phyloP scores from a whole-genome alignment of 2,797 vertebrate genomes.

The Helarctos malayanus region DNA sequence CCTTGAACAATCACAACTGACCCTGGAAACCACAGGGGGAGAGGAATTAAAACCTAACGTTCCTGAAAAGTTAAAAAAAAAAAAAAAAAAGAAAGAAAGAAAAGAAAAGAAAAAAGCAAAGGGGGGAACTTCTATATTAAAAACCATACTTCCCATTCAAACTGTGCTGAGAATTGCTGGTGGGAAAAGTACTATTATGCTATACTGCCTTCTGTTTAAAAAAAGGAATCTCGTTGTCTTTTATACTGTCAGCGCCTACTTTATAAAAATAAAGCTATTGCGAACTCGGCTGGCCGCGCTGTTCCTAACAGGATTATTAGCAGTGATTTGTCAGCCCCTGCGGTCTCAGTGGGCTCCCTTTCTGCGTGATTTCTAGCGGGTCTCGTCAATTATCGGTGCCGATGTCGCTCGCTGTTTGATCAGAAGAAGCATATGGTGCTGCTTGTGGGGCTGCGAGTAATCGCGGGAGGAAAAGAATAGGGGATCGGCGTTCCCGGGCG shows the following conservation, averaged over 20 bases:
- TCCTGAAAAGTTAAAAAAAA: conserved; percentile 40
- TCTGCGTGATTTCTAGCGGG: conserved; percentile 93
- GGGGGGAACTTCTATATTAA: background rate
- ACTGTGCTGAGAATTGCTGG: conserved; percentile 60
- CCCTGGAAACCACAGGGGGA: background rate
- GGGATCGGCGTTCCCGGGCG: conserved; percentile 79
- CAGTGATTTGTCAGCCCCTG: conserved; percentile 91
- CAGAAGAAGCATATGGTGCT: conserved; percentile 92
- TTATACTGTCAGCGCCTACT: conserved; percentile 87
- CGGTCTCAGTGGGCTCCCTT: conserved; percentile 92
- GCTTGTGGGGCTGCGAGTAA: conserved; percentile 88
- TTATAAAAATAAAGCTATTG: conserved; percentile 89
- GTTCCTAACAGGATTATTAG: conserved; percentile 92
- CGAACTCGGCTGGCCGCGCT: conserved; percentile 87
- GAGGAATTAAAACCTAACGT: conserved; percentile 44
- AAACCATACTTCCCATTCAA: conserved; percentile 45
- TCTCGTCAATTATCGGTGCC: conserved; percentile 93
- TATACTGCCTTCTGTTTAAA: conserved; percentile 67
- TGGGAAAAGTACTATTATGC: conserved; percentile 69
- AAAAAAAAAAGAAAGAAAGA: background rate
- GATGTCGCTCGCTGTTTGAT: conserved; percentile 90
- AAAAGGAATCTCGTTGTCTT: conserved; percentile 79
- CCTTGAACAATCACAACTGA: conserved; percentile 1
- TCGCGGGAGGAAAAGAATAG: conserved; percentile 86
- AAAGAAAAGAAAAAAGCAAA: background rate